Evolutionary conservation across 2,113 vertebrate genomes (phyloP), one percentile per base, ranked within the genome.

Genomic region (Ivindomyrus marchei): DNA sequence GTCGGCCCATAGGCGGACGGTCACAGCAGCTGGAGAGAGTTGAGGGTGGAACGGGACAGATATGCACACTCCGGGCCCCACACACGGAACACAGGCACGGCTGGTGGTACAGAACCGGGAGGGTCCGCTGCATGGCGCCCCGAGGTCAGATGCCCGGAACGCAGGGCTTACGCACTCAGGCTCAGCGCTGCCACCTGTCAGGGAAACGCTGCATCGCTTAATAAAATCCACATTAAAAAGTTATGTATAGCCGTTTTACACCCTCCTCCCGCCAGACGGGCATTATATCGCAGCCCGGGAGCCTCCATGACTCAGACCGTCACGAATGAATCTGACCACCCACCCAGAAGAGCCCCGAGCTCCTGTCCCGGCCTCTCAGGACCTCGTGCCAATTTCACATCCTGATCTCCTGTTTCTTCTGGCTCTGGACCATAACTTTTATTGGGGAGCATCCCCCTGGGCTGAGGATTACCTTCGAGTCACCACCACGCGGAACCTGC

Each of bases 161-260:
- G 80, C 90, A 92, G 84, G 87, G 87, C 77, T 91, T 88, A 39
- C 58, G 90, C 24, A n/a, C 94, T 36, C 90, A 89, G 70, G 74
- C 90, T 91, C 91, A 93, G 86, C 45, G 13, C 85, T 89, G 50
- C 36, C 45, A 91, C 90, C 91, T 92, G 92, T 92, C 93, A 93
- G 92, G 94, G 91, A 94, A 88, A 92, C 4, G 7, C 85, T 83
- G 89, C 88, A 92, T 93, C 88, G 62, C 49, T 90, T 93, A 94
- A 91, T 90, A 91, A 88, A 90, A 90, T 88, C 88, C 90, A 92
- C 92, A 91, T 89, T 89, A 90, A 92, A 91, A 80, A 77, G 86
- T 83, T 90, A 88, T 42, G 46, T 46, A 88, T 42, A 53, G 27
- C 31, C 46, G 53, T 52, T 24, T 36, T 3, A 17, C 31, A 45